A percentile compares a stretch with the other conserved stretches of the same genome.
Conservation (phyloP, 1,140 invertebrate species). For the Aethina tumida region DNA sequence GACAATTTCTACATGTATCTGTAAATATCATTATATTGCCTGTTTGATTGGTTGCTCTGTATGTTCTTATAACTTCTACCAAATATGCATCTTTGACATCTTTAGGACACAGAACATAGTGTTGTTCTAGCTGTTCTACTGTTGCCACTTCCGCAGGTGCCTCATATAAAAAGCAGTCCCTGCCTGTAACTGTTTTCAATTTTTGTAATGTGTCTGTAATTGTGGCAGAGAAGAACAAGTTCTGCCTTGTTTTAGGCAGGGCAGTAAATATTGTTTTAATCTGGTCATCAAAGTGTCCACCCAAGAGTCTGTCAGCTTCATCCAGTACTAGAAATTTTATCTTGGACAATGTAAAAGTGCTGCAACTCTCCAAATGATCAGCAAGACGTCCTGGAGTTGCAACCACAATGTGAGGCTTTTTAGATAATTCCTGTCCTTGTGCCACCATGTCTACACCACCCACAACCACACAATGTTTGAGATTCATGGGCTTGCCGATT, state of each 20-base stretch:
- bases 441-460: slow-evolving; percentile 89
- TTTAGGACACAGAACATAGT: slow-evolving; percentile 79
- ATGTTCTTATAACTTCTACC: slow-evolving; percentile 77
- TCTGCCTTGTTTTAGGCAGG: slow-evolving; percentile 73
- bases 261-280: slow-evolving; percentile 73
- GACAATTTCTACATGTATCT: slow-evolving; percentile 82
- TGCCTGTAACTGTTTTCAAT: slow-evolving; percentile 52
- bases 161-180: slow-evolving; percentile 53
- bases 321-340: slow-evolving; percentile 84
- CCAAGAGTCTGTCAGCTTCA: slow-evolving; percentile 71
- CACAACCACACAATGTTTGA: slow-evolving; percentile 75
- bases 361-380: slow-evolving; percentile 77
- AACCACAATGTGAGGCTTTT: slow-evolving; percentile 87
- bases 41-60: slow-evolving; percentile 55
- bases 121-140: slow-evolving; percentile 79
- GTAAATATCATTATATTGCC: slow-evolving; percentile 89
- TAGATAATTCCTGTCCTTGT: slow-evolving; percentile 78
- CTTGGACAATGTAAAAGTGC: slow-evolving; percentile 70
- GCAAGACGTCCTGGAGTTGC: slow-evolving; percentile 84
- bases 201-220: slow-evolving; percentile 78
- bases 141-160: slow-evolving; percentile 62
- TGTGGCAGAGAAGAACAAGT: slow-evolving; percentile 91
- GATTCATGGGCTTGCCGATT: slow-evolving; percentile 73
- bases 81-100: slow-evolving; percentile 91
- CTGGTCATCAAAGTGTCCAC: slow-evolving; percentile 68